phyloP scores from a whole-genome alignment of 92 coral and sea anemone species.

The Chrysogorgia sp. region DNA sequence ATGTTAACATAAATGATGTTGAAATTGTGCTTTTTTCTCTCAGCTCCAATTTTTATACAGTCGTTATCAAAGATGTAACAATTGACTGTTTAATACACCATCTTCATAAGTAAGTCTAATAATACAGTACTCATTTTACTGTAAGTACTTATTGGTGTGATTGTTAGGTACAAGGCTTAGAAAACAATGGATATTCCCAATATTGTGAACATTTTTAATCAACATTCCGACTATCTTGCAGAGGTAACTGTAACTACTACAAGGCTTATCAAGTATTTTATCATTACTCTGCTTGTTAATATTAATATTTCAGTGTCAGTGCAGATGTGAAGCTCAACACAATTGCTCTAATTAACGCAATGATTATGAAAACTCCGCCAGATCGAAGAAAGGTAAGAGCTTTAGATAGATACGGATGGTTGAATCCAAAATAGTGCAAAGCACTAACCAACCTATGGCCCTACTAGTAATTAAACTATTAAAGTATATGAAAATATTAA shows the following conservation, averaged over 20 bases:
- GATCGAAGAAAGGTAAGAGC: conserved; percentile 68
- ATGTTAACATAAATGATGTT: too few relatives aligned
- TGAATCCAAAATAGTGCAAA: too few relatives aligned
- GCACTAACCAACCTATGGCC: too few relatives aligned
- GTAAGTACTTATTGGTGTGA: too few relatives aligned
- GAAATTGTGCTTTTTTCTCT: background rate
- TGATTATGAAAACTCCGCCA: conserved; percentile 72
- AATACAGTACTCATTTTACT: too few relatives aligned
- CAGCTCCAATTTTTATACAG: conserved; percentile 77
- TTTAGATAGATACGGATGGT: too few relatives aligned
- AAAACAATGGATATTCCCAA: too few relatives aligned
- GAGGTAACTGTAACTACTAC: background rate
- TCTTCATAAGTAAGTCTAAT: conserved; percentile 76
- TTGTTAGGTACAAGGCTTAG: too few relatives aligned
- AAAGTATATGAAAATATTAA: background rate
- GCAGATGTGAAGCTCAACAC: conserved; percentile 90
- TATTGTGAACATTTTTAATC: too few relatives aligned
- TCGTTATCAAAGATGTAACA: conserved; percentile 73
- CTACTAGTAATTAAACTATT: too few relatives aligned
- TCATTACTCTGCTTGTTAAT: background rate
- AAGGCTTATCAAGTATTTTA: background rate
- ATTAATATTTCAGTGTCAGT: conserved; percentile 60
- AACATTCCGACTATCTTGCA: too few relatives aligned
- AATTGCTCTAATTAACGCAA: conserved; percentile 81
- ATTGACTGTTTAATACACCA: conserved; percentile 87